These are phyloP conservation scores for Thumatha senex DNA, from an alignment of 2,888 invertebrate species.

Conservation along the genomic window DNA sequence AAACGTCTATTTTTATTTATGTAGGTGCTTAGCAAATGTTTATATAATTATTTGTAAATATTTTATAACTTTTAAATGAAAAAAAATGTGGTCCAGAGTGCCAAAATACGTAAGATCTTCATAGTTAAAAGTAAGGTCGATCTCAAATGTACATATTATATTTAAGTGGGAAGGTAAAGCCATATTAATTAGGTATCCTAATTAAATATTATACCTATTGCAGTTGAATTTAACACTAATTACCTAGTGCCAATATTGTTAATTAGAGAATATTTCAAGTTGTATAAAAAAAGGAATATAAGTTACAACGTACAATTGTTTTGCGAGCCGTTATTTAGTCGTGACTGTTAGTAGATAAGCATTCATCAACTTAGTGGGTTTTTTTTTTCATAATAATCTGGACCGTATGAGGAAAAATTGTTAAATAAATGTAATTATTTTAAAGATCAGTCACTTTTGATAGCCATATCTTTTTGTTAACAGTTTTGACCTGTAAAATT, in stretches of 20 bases:
- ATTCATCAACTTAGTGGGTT: background rate
- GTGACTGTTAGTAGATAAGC: background rate
- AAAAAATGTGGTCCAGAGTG: conserved; percentile 74
- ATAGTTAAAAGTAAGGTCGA: conserved; percentile 72
- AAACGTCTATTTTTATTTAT: conserved; percentile 37
- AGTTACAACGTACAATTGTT: background rate
- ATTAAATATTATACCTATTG: conserved; percentile 18
- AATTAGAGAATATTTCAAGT: background rate
- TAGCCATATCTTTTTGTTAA: background rate
- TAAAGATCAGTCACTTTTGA: background rate
- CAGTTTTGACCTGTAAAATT: background rate
- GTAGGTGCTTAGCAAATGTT: conserved; percentile 34
- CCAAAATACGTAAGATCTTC: conserved; percentile 79
- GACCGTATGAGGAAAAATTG: background rate
- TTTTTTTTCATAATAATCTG: too few relatives aligned
- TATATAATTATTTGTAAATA: conserved; percentile 38
- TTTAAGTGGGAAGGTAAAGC: conserved; percentile 42
- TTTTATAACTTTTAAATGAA: conserved; percentile 20
- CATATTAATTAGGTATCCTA: conserved; percentile 41
- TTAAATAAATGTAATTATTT: background rate
- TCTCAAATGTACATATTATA: conserved; percentile 78
- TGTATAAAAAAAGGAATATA: too few relatives aligned
- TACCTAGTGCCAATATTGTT: conserved; percentile 1
- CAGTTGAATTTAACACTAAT: background rate
- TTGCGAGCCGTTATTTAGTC: background rate